Evolutionary conservation across 2,888 invertebrate species (phyloP).

Genomic region (Callosobruchus maculatus): DNA sequence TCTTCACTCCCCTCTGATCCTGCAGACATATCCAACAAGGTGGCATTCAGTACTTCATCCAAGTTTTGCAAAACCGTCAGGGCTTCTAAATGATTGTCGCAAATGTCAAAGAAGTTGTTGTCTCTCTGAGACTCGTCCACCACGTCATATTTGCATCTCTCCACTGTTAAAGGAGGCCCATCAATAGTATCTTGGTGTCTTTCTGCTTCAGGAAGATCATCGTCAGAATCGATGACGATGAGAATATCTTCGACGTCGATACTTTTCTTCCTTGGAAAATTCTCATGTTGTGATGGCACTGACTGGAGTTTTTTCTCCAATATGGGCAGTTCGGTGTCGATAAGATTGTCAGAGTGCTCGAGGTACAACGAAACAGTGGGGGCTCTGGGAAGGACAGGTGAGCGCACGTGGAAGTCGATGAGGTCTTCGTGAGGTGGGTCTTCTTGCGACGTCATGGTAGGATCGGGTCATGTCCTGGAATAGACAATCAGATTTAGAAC

Average conservation of each 20-base stretch:
- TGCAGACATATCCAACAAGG: conserved; percentile 31
- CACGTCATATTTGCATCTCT: conserved; percentile 7
- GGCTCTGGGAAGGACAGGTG: conserved; percentile 36
- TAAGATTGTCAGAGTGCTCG: conserved; percentile 36
- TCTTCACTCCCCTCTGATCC: conserved; percentile 45
- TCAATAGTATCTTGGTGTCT: conserved; percentile 23
- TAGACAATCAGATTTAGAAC: too few species aligned
- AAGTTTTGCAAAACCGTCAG: conserved; percentile 58
- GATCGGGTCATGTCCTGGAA: conserved; percentile 29
- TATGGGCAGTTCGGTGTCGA: conserved; percentile 44
- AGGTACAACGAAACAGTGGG: conserved; percentile 17
- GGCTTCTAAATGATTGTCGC: conserved; percentile 33
- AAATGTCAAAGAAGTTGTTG: conserved; percentile 8
- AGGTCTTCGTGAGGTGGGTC: conserved; percentile 35
- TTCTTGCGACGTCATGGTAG: conserved; percentile 24
- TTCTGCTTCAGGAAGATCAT: conserved; percentile 21
- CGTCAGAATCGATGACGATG: conserved; percentile 38
- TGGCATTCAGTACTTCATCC: conserved; percentile 56
- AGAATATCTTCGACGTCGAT: conserved; percentile 45
- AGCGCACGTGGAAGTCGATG: conserved; percentile 43
- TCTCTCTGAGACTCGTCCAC: conserved; percentile 8
- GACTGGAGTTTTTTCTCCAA: conserved; percentile 43
- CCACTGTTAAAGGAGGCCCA: conserved; percentile 11
- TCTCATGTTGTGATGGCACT: conserved; percentile 22
- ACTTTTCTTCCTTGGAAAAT: conserved; percentile 24